Evolutionary conservation across 1,140 invertebrate genomes (phyloP), one percentile per base, ranked within the genome.

Genomic region (Philopotamus ludificatus): DNA sequence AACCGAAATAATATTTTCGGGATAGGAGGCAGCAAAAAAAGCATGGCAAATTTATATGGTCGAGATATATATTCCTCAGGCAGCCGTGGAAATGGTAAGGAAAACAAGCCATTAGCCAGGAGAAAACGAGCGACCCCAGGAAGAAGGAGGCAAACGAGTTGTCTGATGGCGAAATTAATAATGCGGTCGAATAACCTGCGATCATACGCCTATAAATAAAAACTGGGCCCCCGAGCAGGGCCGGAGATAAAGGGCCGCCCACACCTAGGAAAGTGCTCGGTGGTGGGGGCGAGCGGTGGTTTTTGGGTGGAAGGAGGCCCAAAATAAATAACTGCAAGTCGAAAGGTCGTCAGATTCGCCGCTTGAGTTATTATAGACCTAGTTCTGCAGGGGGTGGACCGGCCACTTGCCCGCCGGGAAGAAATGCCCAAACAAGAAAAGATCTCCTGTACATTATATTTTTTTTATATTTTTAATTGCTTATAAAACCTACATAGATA

Each of bases 191-290:
- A 58, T 70, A 70, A 70, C 67, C 67, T 70, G 67, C 67, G 67
- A 70, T 70, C 67, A 66, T 53, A 39, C 51, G 64, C 67, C 67
- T 66, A 70, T 70, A 70, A 70, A 70, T 70, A 70, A 70, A 66
- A 70, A 70, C 64, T 70, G 60, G 45, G 59, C 64, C 55, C 62
- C n/a, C 55, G 50, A 55, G 65, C 50, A 49, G 57, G 42, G 20
- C 41, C 47, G 50, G 63, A 65, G 51, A 65, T 63, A 65, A 63
- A 65, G 62, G 55, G 57, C 42, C 60, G n/a, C 39, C 15, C 28
- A 34, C 60, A 4, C 60, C 60, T 26, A 28, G 53, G n/a, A 51
- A 61, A 60, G 59, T 61, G 42, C 58, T 21, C 26, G 51, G 22
- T n/a, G n/a, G n/a, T n/a, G n/a, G n/a, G n/a, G n/a, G 12, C 20